phyloP scores from a whole-genome alignment of 2,888 invertebrate species.

The Ligdia adustata region DNA sequence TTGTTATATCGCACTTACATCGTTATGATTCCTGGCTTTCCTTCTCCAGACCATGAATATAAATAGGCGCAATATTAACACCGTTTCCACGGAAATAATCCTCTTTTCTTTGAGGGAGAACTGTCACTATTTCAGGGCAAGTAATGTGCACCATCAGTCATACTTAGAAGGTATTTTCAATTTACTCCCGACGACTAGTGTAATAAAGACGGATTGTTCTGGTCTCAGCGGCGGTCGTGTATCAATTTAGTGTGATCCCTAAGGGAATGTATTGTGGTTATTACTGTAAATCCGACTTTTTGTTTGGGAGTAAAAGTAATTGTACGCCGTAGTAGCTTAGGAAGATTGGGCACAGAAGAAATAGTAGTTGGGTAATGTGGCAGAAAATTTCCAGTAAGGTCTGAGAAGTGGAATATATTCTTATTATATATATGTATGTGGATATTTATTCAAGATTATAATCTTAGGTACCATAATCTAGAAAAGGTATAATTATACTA shows the following conservation, averaged over 20 bases:
- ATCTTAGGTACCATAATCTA: too few species aligned
- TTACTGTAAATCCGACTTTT: conserved; percentile 8
- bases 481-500: too few species aligned
- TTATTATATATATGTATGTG: too few species aligned
- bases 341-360: too few species aligned
- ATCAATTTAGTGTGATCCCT: conserved; percentile 52
- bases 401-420: too few species aligned
- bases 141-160: conserved; percentile 81
- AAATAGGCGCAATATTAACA: conserved; percentile 80
- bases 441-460: too few species aligned
- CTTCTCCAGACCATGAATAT: conserved; percentile 72
- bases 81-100: conserved; percentile 71
- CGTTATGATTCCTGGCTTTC: conserved; percentile 66
- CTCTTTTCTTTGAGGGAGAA: conserved; percentile 72
- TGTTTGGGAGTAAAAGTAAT: background rate
- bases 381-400: too few species aligned
- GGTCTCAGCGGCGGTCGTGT: conserved; percentile 54
- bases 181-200: conserved; percentile 70
- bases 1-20: conserved; percentile 64
- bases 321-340: too few species aligned
- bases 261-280: conserved; percentile 37
- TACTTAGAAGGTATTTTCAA: conserved; percentile 82
- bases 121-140: conserved; percentile 71
- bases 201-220: conserved; percentile 77
- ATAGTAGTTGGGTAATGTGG: too few species aligned